These are phyloP conservation scores for Acyrthosiphon pisum DNA, from an alignment of 1,140 invertebrate species.

Conservation along the genomic window DNA sequence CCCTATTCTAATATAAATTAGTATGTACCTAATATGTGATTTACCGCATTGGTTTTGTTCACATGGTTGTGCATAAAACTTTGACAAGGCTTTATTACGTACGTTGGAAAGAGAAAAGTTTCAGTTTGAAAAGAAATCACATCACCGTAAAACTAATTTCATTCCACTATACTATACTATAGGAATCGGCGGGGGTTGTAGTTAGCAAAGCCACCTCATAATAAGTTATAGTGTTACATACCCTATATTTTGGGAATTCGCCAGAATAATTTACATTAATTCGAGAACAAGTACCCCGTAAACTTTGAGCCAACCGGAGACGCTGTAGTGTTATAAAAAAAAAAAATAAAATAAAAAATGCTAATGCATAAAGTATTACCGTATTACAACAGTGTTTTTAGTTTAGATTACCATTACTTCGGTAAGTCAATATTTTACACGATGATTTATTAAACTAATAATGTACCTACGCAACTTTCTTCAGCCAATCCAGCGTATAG, in stretches of 20 bases:
- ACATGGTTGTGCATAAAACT: not conserved
- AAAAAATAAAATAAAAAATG: not conserved
- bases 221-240: constrained; percentile 34
- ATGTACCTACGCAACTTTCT: not conserved
- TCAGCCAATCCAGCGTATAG: not conserved
- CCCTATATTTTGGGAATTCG: constrained; percentile 22
- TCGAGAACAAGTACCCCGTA: constrained; percentile 35
- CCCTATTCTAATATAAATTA: not conserved
- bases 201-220: constrained; percentile 15
- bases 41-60: constrained; percentile 23
- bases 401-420: not conserved
- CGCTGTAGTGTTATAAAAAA: not conserved
- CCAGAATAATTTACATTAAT: constrained; percentile 49
- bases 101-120: not conserved
- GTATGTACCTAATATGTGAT: not conserved
- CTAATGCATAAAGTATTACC: constrained; percentile 38
- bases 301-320: constrained; percentile 31
- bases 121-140: constrained; percentile 20
- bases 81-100: not conserved
- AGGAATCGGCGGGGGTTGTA: not conserved
- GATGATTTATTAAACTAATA: constrained; percentile 9
- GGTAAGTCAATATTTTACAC: not conserved
- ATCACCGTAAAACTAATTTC: constrained; percentile 38
- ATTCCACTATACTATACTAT: not conserved
- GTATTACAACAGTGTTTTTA: constrained; percentile 22